These are phyloP conservation scores for Synaphobranchus kaupii DNA, from an alignment of 2,797 vertebrate species.

Conservation along the genomic window DNA sequence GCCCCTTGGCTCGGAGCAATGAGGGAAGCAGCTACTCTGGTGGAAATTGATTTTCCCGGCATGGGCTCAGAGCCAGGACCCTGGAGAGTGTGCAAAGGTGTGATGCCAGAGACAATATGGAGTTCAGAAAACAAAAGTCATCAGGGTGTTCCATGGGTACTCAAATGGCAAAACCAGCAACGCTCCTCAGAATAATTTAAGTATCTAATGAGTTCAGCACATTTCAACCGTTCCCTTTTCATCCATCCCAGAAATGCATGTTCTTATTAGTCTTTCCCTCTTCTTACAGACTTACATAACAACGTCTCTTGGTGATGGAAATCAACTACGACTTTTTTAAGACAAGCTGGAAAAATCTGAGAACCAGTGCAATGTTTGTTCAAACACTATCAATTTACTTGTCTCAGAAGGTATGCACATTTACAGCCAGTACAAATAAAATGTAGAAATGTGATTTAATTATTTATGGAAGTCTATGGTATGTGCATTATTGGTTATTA, in stretches of 20 bases:
- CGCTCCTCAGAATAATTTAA: conserved; percentile 34
- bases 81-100: background rate
- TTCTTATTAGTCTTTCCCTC: background rate
- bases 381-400: background rate
- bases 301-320: background rate
- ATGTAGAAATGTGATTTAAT: background rate
- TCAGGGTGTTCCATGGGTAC: conserved; percentile 26
- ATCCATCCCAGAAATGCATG: background rate
- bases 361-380: background rate
- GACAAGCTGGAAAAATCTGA: background rate
- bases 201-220: conserved; percentile 33
- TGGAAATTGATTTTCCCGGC: conserved; percentile 49
- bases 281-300: background rate
- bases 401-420: background rate
- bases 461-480: background rate
- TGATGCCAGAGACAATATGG: conserved; percentile 34
- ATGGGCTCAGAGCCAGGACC: conserved; percentile 38
- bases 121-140: background rate
- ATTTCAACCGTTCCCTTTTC: conserved; percentile 6
- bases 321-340: background rate
- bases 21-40: conserved; percentile 7
- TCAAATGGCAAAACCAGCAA: conserved; percentile 37
- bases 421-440: background rate
- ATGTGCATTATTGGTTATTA: background rate
- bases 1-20: conserved; percentile 34